Evolutionary conservation across 2,113 vertebrate genomes (phyloP).

Genomic region (Pantherophis guttatus): DNA sequence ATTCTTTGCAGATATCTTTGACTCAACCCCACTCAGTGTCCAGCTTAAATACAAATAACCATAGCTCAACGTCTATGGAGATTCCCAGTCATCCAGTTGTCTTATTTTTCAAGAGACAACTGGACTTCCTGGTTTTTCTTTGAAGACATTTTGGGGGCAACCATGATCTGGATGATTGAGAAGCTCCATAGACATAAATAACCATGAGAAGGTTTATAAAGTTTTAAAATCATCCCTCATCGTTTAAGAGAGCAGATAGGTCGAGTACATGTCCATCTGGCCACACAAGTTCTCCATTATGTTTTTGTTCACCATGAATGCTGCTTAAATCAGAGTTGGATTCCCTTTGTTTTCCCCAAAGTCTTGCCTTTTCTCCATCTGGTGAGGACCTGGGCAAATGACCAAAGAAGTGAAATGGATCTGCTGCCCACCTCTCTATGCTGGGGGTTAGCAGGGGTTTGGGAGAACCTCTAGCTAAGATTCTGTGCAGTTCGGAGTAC

Average conservation of each 20-base stretch:
- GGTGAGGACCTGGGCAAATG: background rate
- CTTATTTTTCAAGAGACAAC: too few species aligned
- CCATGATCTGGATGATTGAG: too few species aligned
- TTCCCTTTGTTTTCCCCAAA: background rate
- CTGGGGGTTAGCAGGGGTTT: too few species aligned
- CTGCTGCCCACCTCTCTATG: background rate
- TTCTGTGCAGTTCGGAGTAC: too few species aligned
- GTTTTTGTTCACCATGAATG: background rate
- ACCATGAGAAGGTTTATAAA: background rate
- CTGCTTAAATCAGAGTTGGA: background rate
- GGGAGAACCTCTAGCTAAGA: too few species aligned
- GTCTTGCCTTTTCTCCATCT: background rate
- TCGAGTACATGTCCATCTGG: background rate
- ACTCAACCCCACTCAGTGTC: background rate
- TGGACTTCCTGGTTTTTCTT: too few species aligned
- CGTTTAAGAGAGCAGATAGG: background rate
- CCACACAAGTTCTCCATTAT: background rate
- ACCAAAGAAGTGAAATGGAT: background rate
- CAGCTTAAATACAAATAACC: background rate
- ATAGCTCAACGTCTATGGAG: too few species aligned
- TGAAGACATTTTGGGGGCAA: too few species aligned
- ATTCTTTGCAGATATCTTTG: too few species aligned
- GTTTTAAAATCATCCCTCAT: too few species aligned
- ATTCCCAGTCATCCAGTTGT: too few species aligned
- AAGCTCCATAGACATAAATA: background rate